A percentile compares a stretch with the other conserved stretches of the same genome.
These are phyloP conservation scores for Acanthococcus lagerstroemiae DNA, from an alignment of 2,888 invertebrate genomes.

Conservation along the genomic window DNA sequence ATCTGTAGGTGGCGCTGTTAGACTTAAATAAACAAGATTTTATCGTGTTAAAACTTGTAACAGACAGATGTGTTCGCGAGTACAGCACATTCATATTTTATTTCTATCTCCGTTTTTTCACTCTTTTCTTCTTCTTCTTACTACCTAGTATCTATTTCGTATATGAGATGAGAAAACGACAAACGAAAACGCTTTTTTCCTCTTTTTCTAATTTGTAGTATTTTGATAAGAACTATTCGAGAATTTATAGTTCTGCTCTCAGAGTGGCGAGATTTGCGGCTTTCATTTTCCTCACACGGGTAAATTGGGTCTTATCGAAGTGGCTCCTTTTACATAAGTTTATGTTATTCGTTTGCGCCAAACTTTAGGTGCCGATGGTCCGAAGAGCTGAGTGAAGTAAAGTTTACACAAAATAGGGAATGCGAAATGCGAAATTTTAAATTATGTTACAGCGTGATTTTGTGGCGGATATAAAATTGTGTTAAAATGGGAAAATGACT, in stretches of 20 bases:
- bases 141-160: neutral
- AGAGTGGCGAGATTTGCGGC: slow-evolving; percentile 23
- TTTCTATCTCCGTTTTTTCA: neutral
- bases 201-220: slow-evolving; percentile 25
- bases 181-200: slow-evolving; percentile 5
- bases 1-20: slow-evolving; percentile 29
- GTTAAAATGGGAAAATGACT: no score
- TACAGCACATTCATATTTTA: slow-evolving; percentile 26
- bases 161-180: slow-evolving; percentile 13
- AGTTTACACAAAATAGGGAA: no score
- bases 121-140: neutral
- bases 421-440: no score
- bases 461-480: no score
- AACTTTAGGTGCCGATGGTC: no score
- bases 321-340: neutral
- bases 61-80: slow-evolving; percentile 19
- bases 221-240: slow-evolving; percentile 21
- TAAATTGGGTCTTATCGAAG: slow-evolving; percentile 24
- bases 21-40: slow-evolving; percentile 30
- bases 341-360: neutral
- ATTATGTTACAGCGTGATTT: no score
- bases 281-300: slow-evolving; percentile 14
- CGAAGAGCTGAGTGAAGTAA: no score
- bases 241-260: slow-evolving; percentile 13
- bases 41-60: slow-evolving; percentile 29